A percentile compares a stretch with the other conserved stretches of the same genome.
Conservation (phyloP, 2,888 invertebrate genomes). For the Dinocampus coccinellae region DNA sequence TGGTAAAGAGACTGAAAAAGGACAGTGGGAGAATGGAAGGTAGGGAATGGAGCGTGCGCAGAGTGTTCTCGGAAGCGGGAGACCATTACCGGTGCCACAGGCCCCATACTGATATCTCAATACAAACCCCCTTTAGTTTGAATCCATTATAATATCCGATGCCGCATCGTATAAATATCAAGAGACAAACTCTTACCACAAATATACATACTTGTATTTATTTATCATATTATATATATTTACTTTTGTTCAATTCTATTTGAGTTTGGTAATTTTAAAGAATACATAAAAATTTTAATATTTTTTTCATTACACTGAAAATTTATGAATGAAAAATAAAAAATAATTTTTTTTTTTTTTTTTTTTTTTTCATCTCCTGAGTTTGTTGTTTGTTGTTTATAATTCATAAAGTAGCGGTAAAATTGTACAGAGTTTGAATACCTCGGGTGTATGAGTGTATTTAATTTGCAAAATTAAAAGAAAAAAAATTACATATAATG, state of each 20-base stretch:
- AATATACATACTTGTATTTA: background rate
- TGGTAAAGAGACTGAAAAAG: background rate
- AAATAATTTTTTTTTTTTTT: too few relatives aligned
- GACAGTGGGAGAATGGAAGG: background rate
- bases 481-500: too few relatives aligned
- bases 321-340: too few relatives aligned
- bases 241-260: background rate
- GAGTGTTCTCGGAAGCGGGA: constrained; percentile 63
- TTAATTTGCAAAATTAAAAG: too few relatives aligned
- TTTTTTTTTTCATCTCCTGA: too few relatives aligned
- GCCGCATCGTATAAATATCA: constrained; percentile 38
- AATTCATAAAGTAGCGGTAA: too few relatives aligned
- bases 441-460: too few relatives aligned
- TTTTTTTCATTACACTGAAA: too few relatives aligned
- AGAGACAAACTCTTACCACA: constrained; percentile 27
- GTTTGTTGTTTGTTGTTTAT: too few relatives aligned
- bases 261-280: too few relatives aligned
- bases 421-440: too few relatives aligned
- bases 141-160: constrained; percentile 67
- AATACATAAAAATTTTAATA: too few relatives aligned
- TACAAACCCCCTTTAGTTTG: constrained; percentile 66
- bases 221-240: background rate
- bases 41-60: constrained; percentile 18
- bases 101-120: constrained; percentile 69
- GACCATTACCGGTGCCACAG: constrained; percentile 65